Conservation (phyloP, 1,140 invertebrate genomes). For the Papilio machaon region DNA sequence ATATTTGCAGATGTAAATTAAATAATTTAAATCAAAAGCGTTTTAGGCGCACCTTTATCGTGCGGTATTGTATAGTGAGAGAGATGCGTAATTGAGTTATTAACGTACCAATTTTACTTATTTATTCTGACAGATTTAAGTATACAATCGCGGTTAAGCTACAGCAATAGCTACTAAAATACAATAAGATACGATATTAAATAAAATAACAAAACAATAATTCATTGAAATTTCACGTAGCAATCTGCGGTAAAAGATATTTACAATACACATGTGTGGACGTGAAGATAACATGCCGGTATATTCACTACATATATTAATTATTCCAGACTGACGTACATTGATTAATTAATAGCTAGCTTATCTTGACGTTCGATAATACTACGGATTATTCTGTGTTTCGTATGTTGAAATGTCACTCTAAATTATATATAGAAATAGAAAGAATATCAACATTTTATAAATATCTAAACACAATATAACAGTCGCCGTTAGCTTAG, state of each 20-base stretch:
- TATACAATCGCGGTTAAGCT: too few species aligned
- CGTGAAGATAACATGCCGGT: conserved; percentile 22
- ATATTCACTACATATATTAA: conserved; percentile 20
- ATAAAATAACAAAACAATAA: not conserved
- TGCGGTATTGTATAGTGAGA: too few species aligned
- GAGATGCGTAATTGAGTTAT: too few species aligned
- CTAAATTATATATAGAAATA: not conserved
- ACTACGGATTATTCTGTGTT: not conserved
- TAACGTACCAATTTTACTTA: too few species aligned
- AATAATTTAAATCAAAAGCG: too few species aligned
- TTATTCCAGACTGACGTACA: conserved; percentile 27
- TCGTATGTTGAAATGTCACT: not conserved
- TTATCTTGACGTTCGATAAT: conserved; percentile 33
- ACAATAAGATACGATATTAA: too few species aligned
- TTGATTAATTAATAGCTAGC: conserved; percentile 36
- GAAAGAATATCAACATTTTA: not conserved
- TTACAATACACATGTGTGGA: conserved; percentile 1
- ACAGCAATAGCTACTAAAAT: too few species aligned
- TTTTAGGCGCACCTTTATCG: too few species aligned
- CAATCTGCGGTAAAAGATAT: conserved; percentile 6
- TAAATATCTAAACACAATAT: too few species aligned
- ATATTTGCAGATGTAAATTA: too few species aligned
- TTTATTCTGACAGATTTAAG: too few species aligned
- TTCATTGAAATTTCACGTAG: not conserved
- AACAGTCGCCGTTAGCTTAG: too few species aligned